phyloP scores from a whole-genome alignment of 2,113 vertebrate species.

The Ameiurus melas region DNA sequence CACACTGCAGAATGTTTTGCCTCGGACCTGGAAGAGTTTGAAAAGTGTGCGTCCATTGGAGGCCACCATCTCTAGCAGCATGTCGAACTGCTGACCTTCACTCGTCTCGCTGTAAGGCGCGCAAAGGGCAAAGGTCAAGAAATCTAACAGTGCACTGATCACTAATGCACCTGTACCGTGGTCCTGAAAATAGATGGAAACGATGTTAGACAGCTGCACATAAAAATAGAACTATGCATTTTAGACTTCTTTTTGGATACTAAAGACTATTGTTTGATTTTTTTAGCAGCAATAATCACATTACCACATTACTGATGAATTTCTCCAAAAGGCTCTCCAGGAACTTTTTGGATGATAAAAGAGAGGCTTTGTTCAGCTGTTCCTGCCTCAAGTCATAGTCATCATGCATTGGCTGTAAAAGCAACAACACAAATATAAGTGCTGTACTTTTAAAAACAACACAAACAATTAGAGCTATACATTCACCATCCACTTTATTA shows the following conservation, averaged over 20 bases:
- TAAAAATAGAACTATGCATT: neutral
- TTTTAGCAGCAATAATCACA: neutral
- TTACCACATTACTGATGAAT: slow-evolving; percentile 96
- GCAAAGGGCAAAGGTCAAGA: slow-evolving; percentile 98
- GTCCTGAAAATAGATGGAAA: slow-evolving; percentile 72
- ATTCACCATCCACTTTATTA: neutral
- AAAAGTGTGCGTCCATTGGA: slow-evolving; percentile 92
- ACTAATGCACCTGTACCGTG: slow-evolving; percentile 96
- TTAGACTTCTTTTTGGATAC: neutral
- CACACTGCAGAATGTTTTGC: neutral
- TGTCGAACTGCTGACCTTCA: slow-evolving; percentile 98
- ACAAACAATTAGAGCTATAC: neutral
- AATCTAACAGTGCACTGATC: slow-evolving; percentile 98
- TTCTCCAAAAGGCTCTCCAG: slow-evolving; percentile 97
- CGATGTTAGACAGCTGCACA: neutral
- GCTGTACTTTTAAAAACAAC: neutral
- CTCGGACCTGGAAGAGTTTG: slow-evolving; percentile 94
- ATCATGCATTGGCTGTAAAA: slow-evolving; percentile 93
- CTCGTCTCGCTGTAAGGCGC: slow-evolving; percentile 98
- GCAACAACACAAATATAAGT: slow-evolving; percentile 16
- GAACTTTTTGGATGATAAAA: slow-evolving; percentile 98
- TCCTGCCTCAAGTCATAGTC: slow-evolving; percentile 98
- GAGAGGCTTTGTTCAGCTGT: slow-evolving; percentile 97
- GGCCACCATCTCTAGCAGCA: slow-evolving; percentile 97
- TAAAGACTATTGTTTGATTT: neutral